Evolutionary conservation across 2,888 invertebrate species (phyloP).

Genomic region (Harpalus rufipes): DNA sequence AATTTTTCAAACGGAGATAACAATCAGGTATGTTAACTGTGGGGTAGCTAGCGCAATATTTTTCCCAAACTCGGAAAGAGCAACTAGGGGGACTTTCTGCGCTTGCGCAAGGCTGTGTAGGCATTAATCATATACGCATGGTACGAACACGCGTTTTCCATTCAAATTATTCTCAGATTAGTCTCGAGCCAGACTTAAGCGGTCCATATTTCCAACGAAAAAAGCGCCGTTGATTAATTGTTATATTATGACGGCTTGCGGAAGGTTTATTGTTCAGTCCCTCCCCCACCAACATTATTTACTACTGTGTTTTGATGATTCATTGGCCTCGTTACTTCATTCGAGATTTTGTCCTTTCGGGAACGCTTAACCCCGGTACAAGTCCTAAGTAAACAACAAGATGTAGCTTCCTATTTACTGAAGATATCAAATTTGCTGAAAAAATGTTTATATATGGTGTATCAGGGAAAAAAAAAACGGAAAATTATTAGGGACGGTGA

Average conservation of each 20-base stretch:
- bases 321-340: conserved; percentile 32
- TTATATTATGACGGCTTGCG: conserved; percentile 46
- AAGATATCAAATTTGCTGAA: neutral
- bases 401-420: neutral
- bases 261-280: conserved; percentile 19
- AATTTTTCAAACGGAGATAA: conserved; percentile 61
- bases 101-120: conserved; percentile 21
- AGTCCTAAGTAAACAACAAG: conserved; percentile 1
- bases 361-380: neutral
- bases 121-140: conserved; percentile 59
- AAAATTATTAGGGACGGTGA: no score
- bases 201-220: conserved; percentile 57
- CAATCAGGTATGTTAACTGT: conserved; percentile 59
- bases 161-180: conserved; percentile 67
- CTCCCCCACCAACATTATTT: conserved; percentile 9
- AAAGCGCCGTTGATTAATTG: conserved; percentile 61
- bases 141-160: conserved; percentile 64
- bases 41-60: conserved; percentile 23
- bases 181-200: conserved; percentile 57
- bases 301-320: conserved; percentile 46
- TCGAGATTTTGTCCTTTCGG: conserved; percentile 21
- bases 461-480: no score
- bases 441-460: neutral
- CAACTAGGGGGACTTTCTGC: neutral
- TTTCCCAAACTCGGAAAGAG: conserved; percentile 47